Evolutionary conservation across 2,888 invertebrate genomes (phyloP).

Genomic region (Herminia tarsipennalis): DNA sequence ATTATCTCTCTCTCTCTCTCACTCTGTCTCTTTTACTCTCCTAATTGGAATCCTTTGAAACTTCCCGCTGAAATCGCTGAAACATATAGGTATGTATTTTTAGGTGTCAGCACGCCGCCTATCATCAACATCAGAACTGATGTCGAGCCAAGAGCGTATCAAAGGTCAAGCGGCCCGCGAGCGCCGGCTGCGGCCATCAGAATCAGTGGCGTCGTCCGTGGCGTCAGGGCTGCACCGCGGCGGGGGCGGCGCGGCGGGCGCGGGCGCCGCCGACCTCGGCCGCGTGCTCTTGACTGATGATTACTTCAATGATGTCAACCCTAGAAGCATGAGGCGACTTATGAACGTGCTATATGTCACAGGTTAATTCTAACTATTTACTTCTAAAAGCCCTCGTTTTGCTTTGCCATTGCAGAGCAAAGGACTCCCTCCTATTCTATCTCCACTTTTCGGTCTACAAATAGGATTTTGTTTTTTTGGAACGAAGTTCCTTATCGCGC

Average conservation of each 20-base stretch:
- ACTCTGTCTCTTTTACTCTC: no score
- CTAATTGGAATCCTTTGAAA: no score
- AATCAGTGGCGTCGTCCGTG: slow-evolving; percentile 96
- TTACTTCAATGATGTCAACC: slow-evolving; percentile 99
- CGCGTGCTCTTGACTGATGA: slow-evolving; percentile 97
- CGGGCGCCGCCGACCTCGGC: slow-evolving; percentile 88
- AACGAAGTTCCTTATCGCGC: no score
- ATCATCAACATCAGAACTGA: slow-evolving; percentile 92
- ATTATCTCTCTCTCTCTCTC: no score
- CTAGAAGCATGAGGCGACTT: slow-evolving; percentile 96
- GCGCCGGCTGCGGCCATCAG: slow-evolving; percentile 92
- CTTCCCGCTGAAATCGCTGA: no score
- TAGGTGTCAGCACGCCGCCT: slow-evolving; percentile 91
- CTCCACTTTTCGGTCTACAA: no score
- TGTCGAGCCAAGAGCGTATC: slow-evolving; percentile 93
- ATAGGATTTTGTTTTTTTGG: no score
- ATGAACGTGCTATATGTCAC: slow-evolving; percentile 99
- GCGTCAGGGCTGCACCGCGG: slow-evolving; percentile 93
- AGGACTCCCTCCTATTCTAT: no score
- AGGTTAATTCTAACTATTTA: no score
- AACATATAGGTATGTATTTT: neutral
- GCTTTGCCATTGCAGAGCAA: no score
- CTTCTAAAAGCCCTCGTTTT: no score
- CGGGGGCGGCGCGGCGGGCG: slow-evolving; percentile 54
- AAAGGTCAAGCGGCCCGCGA: slow-evolving; percentile 83